These are phyloP conservation scores for Poecilia picta DNA, from an alignment of 2,797 vertebrate species.

Conservation along the genomic window DNA sequence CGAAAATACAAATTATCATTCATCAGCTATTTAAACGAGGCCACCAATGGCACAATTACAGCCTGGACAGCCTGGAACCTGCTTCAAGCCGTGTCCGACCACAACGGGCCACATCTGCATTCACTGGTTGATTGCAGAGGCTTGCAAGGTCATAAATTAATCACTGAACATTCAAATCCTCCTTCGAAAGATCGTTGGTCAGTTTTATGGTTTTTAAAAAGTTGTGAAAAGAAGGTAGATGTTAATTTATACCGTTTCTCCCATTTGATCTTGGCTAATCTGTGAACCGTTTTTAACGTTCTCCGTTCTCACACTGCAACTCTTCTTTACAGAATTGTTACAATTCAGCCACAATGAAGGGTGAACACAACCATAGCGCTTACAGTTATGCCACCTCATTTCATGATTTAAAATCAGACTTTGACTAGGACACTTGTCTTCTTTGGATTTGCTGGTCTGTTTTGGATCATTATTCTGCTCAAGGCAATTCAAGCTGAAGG, in stretches of 20 bases:
- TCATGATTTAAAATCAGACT: neutral
- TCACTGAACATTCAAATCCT: neutral
- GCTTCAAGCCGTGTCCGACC: neutral
- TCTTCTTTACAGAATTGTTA: neutral
- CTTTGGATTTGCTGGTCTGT: neutral
- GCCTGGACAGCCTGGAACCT: neutral
- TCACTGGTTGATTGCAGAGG: neutral
- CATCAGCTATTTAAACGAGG: neutral
- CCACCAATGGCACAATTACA: neutral
- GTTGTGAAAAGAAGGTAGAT: neutral
- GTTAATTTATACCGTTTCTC: neutral
- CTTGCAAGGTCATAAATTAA: neutral
- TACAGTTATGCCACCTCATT: neutral
- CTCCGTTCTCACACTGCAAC: neutral
- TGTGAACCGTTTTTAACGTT: neutral
- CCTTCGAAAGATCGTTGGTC: neutral
- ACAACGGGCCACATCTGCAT: neutral
- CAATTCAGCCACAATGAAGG: neutral
- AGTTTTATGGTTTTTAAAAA: neutral
- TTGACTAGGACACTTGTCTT: neutral
- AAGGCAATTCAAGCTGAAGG: neutral
- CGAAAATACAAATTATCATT: neutral
- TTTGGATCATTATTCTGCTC: neutral
- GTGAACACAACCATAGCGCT: neutral
- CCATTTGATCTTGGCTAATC: neutral